Percentiles rank a stretch among this genome's conserved stretches.
These are phyloP conservation scores for Sterrhoptilus dennistouni DNA, from an alignment of 2,113 vertebrate species.

Conservation along the genomic window DNA sequence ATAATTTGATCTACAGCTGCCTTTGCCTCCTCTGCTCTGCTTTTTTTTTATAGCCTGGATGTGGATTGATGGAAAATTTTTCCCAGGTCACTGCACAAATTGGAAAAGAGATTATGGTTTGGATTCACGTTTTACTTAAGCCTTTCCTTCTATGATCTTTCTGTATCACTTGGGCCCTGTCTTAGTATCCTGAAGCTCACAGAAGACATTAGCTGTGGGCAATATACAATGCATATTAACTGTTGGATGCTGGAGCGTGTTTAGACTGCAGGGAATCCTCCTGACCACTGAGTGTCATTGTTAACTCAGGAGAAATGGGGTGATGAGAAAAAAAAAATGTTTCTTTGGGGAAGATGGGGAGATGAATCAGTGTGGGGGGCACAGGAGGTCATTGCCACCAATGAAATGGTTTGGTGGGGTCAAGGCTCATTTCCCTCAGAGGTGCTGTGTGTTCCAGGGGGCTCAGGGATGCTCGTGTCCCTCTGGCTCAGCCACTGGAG, in stretches of 20 bases:
- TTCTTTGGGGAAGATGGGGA: neutral
- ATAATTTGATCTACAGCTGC: neutral
- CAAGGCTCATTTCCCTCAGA: neutral
- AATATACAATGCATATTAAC: neutral
- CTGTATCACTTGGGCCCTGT: neutral
- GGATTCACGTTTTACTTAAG: neutral
- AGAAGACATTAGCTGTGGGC: neutral
- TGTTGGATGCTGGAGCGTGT: neutral
- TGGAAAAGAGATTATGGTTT: neutral
- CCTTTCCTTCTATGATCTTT: neutral
- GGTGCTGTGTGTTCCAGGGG: neutral
- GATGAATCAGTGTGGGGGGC: neutral
- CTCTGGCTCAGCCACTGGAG: neutral
- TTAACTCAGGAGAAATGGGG: constrained; percentile 57
- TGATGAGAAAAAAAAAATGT: neutral
- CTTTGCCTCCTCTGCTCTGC: neutral
- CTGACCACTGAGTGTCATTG: constrained; percentile 66
- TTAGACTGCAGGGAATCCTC: constrained; percentile 53
- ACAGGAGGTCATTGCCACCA: neutral
- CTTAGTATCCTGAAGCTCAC: neutral
- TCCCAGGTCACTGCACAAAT: neutral
- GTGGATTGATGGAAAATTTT: constrained; percentile 13
- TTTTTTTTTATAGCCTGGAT: neutral
- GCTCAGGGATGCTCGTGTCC: neutral
- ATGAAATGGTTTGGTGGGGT: neutral